Evolutionary conservation across 2,888 invertebrate genomes (phyloP).

Genomic region (Amblyjoppa fuscipennis): DNA sequence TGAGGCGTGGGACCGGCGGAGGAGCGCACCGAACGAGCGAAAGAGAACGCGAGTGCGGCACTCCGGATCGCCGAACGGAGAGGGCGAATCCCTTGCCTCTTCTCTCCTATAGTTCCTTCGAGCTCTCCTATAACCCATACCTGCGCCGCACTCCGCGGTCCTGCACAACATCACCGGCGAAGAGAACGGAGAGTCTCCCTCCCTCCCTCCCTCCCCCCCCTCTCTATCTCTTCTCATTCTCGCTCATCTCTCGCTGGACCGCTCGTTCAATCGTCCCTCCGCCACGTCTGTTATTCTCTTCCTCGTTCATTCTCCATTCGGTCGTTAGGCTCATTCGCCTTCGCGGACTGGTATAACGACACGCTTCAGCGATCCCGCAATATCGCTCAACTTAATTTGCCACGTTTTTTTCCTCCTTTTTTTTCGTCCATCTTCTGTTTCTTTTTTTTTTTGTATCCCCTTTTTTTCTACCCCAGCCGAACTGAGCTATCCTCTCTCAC

Average conservation of each 20-base stretch:
- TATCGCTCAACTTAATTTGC: conserved; percentile 57
- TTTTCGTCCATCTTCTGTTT: neutral
- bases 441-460: neutral
- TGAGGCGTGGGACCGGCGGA: conserved; percentile 78
- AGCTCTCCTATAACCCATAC: conserved; percentile 6
- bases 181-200: neutral
- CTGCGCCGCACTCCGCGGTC: neutral
- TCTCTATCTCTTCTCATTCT: conserved; percentile 50
- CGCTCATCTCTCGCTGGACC: conserved; percentile 29
- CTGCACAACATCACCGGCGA: conserved; percentile 2
- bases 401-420: conserved; percentile 18
- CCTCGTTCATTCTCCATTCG: conserved; percentile 44
- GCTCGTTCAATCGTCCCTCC: conserved; percentile 51
- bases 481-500: conserved; percentile 19
- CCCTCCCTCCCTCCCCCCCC: neutral
- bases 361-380: conserved; percentile 55
- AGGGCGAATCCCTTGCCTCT: conserved; percentile 1
- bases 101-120: conserved; percentile 6
- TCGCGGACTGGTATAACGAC: conserved; percentile 36
- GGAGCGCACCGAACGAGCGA: conserved; percentile 39
- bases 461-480: conserved; percentile 13
- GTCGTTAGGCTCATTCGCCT: conserved; percentile 23
- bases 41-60: conserved; percentile 15
- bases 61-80: conserved; percentile 7
- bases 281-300: conserved; percentile 53